Percentiles rank a stretch among this genome's conserved stretches.
Conservation (phyloP, 2,888 invertebrate species). For the Phaonia tiefii region DNA sequence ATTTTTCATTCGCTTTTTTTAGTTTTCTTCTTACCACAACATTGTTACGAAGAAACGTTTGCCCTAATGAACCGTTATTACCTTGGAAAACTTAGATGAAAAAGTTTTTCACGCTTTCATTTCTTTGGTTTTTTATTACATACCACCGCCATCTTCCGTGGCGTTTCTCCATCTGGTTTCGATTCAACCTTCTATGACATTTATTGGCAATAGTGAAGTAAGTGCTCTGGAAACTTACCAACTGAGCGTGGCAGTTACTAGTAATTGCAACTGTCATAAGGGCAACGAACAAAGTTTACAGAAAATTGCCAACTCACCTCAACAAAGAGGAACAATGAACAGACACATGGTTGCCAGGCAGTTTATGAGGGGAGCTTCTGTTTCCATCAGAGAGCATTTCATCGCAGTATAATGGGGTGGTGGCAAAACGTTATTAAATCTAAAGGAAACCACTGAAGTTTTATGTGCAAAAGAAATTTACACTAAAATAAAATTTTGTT, state of each 20-base stretch:
- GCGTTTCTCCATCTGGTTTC: constrained; percentile 8
- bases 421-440: no score
- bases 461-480: no score
- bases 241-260: constrained; percentile 16
- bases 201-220: constrained; percentile 33
- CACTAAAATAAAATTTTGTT: no score
- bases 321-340: neutral
- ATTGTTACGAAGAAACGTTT: constrained; percentile 28
- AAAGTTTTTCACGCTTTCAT: constrained; percentile 42
- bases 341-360: no score
- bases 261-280: neutral
- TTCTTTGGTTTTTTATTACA: neutral
- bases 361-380: no score
- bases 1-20: neutral
- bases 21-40: neutral
- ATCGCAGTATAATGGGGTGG: no score
- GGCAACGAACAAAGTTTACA: neutral
- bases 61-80: constrained; percentile 47
- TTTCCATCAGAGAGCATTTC: no score
- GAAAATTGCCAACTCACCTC: neutral
- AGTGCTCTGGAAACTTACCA: constrained; percentile 21
- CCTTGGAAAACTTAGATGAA: constrained; percentile 32
- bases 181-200: constrained; percentile 19
- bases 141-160: neutral
- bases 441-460: no score